Base-by-base conservation (phyloP, 2,113 vertebrate genomes). In the Oreochromis aureus region DNA sequence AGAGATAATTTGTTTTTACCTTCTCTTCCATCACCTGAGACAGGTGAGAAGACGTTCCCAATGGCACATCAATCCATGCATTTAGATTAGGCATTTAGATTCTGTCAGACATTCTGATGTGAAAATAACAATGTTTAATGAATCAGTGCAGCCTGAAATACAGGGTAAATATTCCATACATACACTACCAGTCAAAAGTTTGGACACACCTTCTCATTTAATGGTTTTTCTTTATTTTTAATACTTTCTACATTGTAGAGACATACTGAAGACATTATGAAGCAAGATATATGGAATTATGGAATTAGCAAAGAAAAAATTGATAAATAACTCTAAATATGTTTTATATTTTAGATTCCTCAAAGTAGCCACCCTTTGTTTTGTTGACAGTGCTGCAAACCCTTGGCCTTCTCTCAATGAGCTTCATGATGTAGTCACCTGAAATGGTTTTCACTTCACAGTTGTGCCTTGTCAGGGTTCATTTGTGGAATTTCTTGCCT, bases 1-100 rank as follows among this genome's bases (percentile, higher is more conserved):
- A 56, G 15, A 34, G 58, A 86, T 84, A 69, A 90, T 92, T 91
- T 73, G 78, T 93, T 90, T 89, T 90, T 58, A 87, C 39, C 59
- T 81, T 84, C 84, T 80, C 51, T 30, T 89, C 81, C 55, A 88
- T 89, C 87, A 85, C 69, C 36, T 79, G 63, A 87, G 87, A 87
- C 81, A 90, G 66, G 78, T 90, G 85, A 85, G 69, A 71, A 89
- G 86, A 34, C 53, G 83, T 89, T 78, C 81, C 30, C 63, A 82
- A 53, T 85, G 76, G 87, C 59, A 73, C 44, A 48, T 80, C 18
- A 41, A 34, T 85, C 81, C 80, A 83, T 85, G 86, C 84, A 90
- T 92, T 46, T 87, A 87, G 59, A 92, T 87, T 22, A 85, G 87
- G 46, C 19, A 63, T 63, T 63, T 63, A 34, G 59, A 63, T 59